Percentiles rank a stretch among this genome's conserved stretches.
These are phyloP conservation scores for Cassiopea xamachana DNA, from an alignment of 30 jellyfish, hydroid and myxozoan genomes.

Conservation along the genomic window DNA sequence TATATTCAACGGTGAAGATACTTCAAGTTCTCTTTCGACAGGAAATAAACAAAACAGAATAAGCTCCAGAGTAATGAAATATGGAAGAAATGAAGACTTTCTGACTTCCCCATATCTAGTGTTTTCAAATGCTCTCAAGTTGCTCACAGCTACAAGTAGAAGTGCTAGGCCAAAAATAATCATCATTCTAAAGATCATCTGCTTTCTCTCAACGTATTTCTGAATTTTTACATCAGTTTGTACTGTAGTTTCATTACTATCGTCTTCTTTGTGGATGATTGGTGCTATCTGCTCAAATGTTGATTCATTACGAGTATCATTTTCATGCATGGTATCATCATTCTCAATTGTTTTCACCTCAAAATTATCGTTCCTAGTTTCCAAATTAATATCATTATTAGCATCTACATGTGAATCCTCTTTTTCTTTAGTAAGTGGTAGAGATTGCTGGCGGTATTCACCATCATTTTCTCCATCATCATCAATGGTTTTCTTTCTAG, in stretches of 20 bases:
- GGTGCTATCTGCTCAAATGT: neutral
- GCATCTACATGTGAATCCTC: neutral
- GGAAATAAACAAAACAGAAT: constrained; percentile 39
- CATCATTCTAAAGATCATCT: constrained; percentile 20
- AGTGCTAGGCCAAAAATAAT: constrained; percentile 27
- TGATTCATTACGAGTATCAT: neutral
- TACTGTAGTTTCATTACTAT: neutral
- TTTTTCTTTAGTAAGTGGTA: neutral
- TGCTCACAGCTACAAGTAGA: constrained; percentile 43
- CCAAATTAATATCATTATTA: neutral
- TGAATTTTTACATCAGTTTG: neutral
- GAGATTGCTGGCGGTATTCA: neutral
- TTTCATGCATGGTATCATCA: neutral
- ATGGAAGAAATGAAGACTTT: constrained; percentile 44
- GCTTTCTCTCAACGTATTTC: neutral
- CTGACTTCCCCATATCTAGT: constrained; percentile 22
- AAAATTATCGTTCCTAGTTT: neutral
- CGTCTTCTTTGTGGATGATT: neutral
- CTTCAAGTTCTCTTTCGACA: neutral
- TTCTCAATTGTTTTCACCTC: neutral
- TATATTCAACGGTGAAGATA: neutral
- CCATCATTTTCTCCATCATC: neutral
- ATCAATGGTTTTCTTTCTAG: constrained; percentile 21
- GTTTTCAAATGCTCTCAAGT: constrained; percentile 9
- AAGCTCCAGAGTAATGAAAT: constrained; percentile 40